Conservation (phyloP, 2,797 vertebrate genomes). For the Glossophaga mutica region DNA sequence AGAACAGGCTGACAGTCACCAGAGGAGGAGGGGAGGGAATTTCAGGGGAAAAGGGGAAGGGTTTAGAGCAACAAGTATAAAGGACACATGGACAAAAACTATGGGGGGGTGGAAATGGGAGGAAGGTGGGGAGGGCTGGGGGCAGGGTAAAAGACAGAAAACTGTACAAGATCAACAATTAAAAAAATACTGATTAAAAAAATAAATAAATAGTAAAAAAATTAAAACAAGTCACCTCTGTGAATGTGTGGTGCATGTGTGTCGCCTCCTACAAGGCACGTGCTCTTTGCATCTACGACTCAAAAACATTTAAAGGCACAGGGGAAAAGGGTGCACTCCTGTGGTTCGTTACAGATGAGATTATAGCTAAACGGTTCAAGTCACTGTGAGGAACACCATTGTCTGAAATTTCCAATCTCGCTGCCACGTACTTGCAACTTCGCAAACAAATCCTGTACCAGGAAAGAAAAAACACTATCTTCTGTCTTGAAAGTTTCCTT, state of each 20-base stretch:
- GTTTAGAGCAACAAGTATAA: too few species aligned
- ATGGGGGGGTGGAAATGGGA: too few species aligned
- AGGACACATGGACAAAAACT: too few species aligned
- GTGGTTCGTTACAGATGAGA: neutral
- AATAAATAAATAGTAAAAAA: too few species aligned
- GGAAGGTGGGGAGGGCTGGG: too few species aligned
- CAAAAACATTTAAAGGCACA: conserved; percentile 9
- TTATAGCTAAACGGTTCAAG: neutral
- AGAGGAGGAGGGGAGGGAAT: too few species aligned
- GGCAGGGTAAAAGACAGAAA: too few species aligned
- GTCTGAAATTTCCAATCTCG: neutral
- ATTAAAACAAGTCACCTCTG: neutral
- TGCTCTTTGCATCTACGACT: neutral
- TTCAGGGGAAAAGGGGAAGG: too few species aligned
- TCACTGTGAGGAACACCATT: neutral
- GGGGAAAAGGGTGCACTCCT: neutral
- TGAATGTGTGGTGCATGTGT: neutral
- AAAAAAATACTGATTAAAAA: too few species aligned
- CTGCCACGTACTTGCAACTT: neutral
- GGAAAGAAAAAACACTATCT: neutral
- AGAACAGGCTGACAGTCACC: too few species aligned
- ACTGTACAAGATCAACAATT: too few species aligned
- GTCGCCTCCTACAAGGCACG: neutral
- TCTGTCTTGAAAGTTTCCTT: neutral
- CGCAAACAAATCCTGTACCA: neutral